phyloP scores from a whole-genome alignment of 1,140 invertebrate species.

The Brachionus sp. region DNA sequence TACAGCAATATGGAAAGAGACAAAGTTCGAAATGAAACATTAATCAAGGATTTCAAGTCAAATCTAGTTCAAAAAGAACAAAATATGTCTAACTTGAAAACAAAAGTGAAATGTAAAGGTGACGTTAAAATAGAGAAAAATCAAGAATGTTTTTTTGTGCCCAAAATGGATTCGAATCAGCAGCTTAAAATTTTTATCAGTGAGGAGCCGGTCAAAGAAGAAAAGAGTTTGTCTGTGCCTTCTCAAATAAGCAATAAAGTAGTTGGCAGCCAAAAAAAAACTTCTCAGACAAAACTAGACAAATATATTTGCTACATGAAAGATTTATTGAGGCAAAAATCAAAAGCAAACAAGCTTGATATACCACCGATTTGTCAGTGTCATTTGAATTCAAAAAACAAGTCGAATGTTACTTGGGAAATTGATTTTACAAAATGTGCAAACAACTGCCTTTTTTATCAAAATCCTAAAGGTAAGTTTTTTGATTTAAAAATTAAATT shows the following conservation, averaged over 20 bases:
- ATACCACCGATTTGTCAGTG: conserved; percentile 38
- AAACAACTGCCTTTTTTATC: conserved; percentile 41
- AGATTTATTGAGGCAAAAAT: neutral
- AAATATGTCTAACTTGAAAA: neutral
- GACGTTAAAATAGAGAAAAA: neutral
- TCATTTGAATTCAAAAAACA: neutral
- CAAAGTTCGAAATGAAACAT: neutral
- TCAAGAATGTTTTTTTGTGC: neutral
- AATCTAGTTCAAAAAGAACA: neutral
- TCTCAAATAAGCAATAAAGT: neutral
- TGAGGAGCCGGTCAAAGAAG: neutral
- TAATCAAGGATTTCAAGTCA: neutral
- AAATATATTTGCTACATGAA: conserved; percentile 21
- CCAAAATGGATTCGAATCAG: neutral
- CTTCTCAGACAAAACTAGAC: neutral
- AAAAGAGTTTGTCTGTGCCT: too few relatives aligned
- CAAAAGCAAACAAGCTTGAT: neutral
- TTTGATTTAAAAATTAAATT: neutral
- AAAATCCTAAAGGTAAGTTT: conserved; percentile 39
- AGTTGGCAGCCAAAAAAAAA: neutral
- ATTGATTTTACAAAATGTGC: conserved; percentile 27
- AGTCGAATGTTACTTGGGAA: neutral
- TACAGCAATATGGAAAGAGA: conserved; percentile 39
- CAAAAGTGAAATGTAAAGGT: neutral
- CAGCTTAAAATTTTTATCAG: neutral